These are phyloP conservation scores for Lithophane leautieri DNA, from an alignment of 2,888 invertebrate genomes.

Conservation along the genomic window DNA sequence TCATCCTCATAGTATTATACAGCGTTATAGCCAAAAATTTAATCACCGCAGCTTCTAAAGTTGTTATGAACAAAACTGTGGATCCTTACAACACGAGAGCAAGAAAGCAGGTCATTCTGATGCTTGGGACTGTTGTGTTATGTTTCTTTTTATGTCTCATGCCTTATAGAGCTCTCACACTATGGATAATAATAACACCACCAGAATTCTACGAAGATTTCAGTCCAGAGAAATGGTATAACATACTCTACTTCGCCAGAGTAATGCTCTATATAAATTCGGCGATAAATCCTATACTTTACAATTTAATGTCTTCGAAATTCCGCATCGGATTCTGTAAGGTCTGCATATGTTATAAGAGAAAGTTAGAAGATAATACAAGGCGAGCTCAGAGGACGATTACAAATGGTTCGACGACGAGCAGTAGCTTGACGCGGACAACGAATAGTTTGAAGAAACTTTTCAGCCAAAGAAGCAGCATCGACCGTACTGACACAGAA, in stretches of 20 bases:
- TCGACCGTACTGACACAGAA: constrained; percentile 83
- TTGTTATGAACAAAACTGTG: constrained; percentile 93
- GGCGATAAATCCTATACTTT: constrained; percentile 97
- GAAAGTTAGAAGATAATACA: constrained; percentile 82
- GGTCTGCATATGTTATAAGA: constrained; percentile 91
- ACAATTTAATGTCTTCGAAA: constrained; percentile 97
- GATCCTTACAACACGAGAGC: constrained; percentile 93
- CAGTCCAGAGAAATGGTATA: constrained; percentile 95
- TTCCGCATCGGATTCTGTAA: constrained; percentile 95
- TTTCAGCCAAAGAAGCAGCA: constrained; percentile 84
- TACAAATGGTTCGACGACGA: constrained; percentile 91
- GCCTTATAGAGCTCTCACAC: constrained; percentile 95
- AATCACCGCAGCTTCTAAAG: constrained; percentile 92
- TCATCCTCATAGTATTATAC: constrained; percentile 95
- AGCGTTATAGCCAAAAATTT: constrained; percentile 95
- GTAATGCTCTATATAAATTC: constrained; percentile 97
- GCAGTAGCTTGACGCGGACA: constrained; percentile 91
- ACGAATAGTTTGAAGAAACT: constrained; percentile 90
- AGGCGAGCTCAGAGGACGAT: constrained; percentile 87
- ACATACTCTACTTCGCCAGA: constrained; percentile 95
- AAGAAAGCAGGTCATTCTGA: constrained; percentile 95
- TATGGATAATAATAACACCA: constrained; percentile 95
- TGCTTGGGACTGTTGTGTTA: constrained; percentile 96
- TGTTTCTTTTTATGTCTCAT: constrained; percentile 97
- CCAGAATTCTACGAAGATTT: constrained; percentile 92